Base-by-base conservation (phyloP, 92 coral and sea anemone genomes). In the Hydrozoanthus gracilis region DNA sequence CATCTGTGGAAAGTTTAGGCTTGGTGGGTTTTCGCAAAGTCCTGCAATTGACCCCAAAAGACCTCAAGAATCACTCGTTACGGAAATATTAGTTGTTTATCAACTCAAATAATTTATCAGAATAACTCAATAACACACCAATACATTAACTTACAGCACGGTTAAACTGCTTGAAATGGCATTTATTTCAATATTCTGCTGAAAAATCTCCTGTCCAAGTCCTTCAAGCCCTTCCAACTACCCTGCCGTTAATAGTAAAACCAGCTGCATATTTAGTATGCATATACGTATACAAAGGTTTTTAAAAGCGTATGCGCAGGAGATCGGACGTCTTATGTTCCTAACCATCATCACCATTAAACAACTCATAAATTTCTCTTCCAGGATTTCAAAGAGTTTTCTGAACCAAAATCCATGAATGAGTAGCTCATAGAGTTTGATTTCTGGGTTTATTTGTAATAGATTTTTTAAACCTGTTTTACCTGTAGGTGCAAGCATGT, bases 1-100 rank as follows among this genome's bases (percentile, higher is more conserved):
- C 82, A 76, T 76, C 68, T 76, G 82, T 76, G 82, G 82, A 76
- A 18, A 76, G 65, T 51, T 76, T 76, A 76, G 82, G 79, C 79
- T 75, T 49, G 79, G 62, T 75, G 79, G 66, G 82, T 76, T 76
- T 76, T 76, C 66, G 82, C 82, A 76, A 76, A 76, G 62, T 75
- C 79, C 79, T 75, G 79, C 79, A 75, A 75, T 75, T 50, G 61
- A 75, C 79, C 67, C 67, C 66, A 76, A 76, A 67, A 76, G 82
- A 54, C 66, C 67, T 67, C 52, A 76, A 76, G 54, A 76, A 76
- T 76, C 82, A 76, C 67, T 76, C 82, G 82, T 52, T 76, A 76
- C 82, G 82, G 48, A 76, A 76, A 54, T 76, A 76, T 76, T 64
- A 76, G 80, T 76, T 76, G 80, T 76, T 76, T 76, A 76, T 76